A percentile compares a stretch with the other conserved stretches of the same genome.
Conservation (phyloP, 2,888 invertebrate species). For the Eurytoma adleriae region DNA sequence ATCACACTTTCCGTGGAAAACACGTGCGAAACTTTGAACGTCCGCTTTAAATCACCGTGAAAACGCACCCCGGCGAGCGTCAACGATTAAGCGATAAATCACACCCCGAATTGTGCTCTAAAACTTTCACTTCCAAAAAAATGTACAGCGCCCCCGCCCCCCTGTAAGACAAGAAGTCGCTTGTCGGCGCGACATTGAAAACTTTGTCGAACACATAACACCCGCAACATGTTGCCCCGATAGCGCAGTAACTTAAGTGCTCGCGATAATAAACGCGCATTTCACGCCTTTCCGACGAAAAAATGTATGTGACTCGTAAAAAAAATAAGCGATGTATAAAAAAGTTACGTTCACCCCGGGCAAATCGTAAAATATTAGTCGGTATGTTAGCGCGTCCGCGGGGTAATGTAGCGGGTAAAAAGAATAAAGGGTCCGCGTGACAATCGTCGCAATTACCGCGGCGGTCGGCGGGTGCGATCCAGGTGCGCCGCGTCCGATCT, state of each 20-base stretch:
- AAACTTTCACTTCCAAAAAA: conserved; percentile 56
- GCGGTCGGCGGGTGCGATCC: background rate
- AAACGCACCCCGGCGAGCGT: background rate
- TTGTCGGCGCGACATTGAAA: conserved; percentile 68
- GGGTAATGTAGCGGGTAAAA: too few relatives aligned
- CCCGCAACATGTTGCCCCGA: conserved; percentile 72
- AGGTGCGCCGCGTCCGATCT: background rate
- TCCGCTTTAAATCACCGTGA: background rate
- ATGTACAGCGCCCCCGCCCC: conserved; percentile 63
- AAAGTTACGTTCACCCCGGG: too few relatives aligned
- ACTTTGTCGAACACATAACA: conserved; percentile 73
- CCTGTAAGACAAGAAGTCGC: too few relatives aligned
- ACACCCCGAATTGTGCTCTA: background rate
- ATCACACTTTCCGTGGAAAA: too few relatives aligned
- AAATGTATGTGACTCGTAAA: too few relatives aligned
- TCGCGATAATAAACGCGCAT: conserved; percentile 51
- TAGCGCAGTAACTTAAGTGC: conserved; percentile 72
- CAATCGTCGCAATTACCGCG: background rate
- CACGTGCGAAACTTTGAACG: too few relatives aligned
- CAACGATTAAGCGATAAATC: conserved; percentile 27
- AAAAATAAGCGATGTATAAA: too few relatives aligned
- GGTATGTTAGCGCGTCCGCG: too few relatives aligned
- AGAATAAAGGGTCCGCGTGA: too few relatives aligned
- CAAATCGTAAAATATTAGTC: too few relatives aligned
- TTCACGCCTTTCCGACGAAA: too few relatives aligned